Percentiles rank a stretch among this genome's conserved stretches.
These are phyloP conservation scores for Rhizomys pruinosus DNA, from an alignment of 2,113 vertebrate species.

Conservation along the genomic window DNA sequence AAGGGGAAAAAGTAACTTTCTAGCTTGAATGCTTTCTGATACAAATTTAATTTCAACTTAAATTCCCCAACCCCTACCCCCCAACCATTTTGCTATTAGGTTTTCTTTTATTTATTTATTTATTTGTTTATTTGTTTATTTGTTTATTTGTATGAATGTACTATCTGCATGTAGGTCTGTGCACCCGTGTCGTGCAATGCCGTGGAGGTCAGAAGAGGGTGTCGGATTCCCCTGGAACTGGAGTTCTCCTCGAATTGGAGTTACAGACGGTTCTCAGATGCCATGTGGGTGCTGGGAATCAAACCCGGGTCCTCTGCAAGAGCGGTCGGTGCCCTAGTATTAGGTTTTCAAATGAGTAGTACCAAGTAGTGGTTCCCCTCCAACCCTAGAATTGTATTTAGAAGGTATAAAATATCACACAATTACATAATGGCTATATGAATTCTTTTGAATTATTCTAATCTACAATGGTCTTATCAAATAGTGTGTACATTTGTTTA, in stretches of 20 bases:
- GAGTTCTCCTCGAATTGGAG: too few species aligned
- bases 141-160: too few species aligned
- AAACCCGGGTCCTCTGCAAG: too few species aligned
- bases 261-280: too few species aligned
- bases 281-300: too few species aligned
- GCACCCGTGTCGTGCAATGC: too few species aligned
- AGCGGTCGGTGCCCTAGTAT: too few species aligned
- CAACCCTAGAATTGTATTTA: neutral
- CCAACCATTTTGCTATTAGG: slow-evolving; percentile 12
- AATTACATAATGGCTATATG: neutral
- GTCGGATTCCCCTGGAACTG: too few species aligned
- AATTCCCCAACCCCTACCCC: slow-evolving; percentile 9
- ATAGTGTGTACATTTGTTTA: slow-evolving; percentile 59
- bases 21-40: neutral
- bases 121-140: too few species aligned
- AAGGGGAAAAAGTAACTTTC: neutral
- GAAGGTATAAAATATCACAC: neutral
- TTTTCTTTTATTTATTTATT: too few species aligned
- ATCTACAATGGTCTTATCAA: neutral
- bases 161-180: too few species aligned
- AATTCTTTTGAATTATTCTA: slow-evolving; percentile 45
- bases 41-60: slow-evolving; percentile 19
- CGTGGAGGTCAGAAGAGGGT: too few species aligned
- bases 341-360: neutral
- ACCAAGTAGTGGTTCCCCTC: neutral